Evolutionary conservation across 2,888 invertebrate genomes (phyloP).

Genomic region (Pinctada fucata): DNA sequence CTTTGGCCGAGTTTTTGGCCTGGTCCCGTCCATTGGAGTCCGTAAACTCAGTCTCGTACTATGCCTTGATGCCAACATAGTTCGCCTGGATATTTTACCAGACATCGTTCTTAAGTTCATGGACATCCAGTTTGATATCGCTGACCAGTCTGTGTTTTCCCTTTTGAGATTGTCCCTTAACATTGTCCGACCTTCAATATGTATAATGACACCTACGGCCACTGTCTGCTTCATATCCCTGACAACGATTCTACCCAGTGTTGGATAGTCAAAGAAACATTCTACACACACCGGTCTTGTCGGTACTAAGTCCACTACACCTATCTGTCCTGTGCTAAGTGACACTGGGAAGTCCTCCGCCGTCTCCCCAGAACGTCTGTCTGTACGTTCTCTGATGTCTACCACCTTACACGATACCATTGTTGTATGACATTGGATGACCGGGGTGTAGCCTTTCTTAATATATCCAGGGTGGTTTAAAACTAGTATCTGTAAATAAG

Average conservation of each 20-base stretch:
- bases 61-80: neutral
- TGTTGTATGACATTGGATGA: slow-evolving; percentile 99
- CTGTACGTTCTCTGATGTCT: slow-evolving; percentile 97
- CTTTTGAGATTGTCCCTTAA: neutral
- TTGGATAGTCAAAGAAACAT: slow-evolving; percentile 98
- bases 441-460: slow-evolving; percentile 97
- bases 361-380: slow-evolving; percentile 93
- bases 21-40: neutral
- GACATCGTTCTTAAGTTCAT: neutral
- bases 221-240: slow-evolving; percentile 99
- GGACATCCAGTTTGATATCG: neutral
- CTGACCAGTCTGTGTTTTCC: slow-evolving; percentile 1
- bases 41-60: neutral
- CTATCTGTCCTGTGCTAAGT: slow-evolving; percentile 96
- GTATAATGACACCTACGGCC: slow-evolving; percentile 92
- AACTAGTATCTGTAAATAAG: slow-evolving; percentile 85
- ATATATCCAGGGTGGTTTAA: slow-evolving; percentile 99
- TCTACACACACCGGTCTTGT: slow-evolving; percentile 98
- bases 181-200: neutral
- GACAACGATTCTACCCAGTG: slow-evolving; percentile 95
- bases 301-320: slow-evolving; percentile 93
- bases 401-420: slow-evolving; percentile 99
- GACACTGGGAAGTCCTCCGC: slow-evolving; percentile 85
- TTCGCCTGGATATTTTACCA: neutral
- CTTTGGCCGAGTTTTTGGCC: neutral